A percentile compares a stretch with the other conserved stretches of the same genome.
Evolutionary conservation across 2,113 vertebrate genomes (phyloP).

Genomic region (Cyprinodon variegatus): DNA sequence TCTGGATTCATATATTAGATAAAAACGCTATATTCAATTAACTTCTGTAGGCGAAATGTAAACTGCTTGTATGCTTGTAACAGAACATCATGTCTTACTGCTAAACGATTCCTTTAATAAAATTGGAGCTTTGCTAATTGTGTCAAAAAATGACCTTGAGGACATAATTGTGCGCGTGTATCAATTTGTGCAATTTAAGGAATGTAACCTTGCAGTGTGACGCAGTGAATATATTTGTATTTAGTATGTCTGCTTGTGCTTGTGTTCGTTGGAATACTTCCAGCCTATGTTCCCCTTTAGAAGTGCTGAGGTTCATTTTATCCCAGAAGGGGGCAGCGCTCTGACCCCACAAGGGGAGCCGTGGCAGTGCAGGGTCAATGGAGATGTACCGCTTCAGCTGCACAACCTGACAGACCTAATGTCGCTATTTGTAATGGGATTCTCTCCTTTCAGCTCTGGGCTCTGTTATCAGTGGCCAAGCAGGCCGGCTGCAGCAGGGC

Average conservation of each 20-base stretch:
- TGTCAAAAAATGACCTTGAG: background rate
- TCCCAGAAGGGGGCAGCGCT: slow-evolving; percentile 40
- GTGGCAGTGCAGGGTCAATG: slow-evolving; percentile 60
- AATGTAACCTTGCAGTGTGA: background rate
- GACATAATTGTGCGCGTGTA: slow-evolving; percentile 10
- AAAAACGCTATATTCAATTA: background rate
- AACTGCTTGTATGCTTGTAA: too few relatives aligned
- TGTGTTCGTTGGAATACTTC: slow-evolving; percentile 9
- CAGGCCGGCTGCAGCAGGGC: slow-evolving; percentile 28
- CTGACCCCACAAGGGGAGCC: slow-evolving; percentile 52
- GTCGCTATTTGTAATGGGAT: slow-evolving; percentile 65
- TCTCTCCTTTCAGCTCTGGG: slow-evolving; percentile 35
- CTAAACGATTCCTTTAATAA: background rate
- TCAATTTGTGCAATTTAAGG: background rate
- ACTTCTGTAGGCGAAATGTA: too few relatives aligned
- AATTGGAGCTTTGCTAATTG: slow-evolving; percentile 4
- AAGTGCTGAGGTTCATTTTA: slow-evolving; percentile 40
- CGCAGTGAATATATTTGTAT: background rate
- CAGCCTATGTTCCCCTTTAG: slow-evolving; percentile 2
- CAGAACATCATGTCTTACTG: background rate
- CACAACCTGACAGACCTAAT: slow-evolving; percentile 69
- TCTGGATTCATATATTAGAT: background rate
- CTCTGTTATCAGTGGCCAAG: slow-evolving; percentile 48
- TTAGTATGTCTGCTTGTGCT: background rate
- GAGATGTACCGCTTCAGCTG: slow-evolving; percentile 62